Conservation (phyloP, 2,113 vertebrate species). For the Odontophorus gujanensis region DNA sequence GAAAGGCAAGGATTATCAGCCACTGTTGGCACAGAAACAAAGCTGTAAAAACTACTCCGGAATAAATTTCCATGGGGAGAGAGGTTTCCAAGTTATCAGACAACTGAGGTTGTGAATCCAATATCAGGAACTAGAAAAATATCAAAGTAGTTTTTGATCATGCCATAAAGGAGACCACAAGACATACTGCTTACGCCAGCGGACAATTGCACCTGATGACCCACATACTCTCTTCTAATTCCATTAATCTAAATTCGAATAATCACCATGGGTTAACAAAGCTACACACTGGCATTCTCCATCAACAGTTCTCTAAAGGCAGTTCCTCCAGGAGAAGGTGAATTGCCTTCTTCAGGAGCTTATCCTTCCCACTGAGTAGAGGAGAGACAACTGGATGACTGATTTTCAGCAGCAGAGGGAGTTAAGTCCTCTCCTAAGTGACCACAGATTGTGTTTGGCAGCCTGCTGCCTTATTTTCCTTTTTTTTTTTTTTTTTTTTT, state of each 20-base stretch:
- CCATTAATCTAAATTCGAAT: neutral
- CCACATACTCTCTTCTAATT: neutral
- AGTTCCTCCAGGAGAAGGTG: neutral
- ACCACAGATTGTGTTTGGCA: neutral
- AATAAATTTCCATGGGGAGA: neutral
- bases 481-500: neutral
- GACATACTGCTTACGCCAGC: neutral
- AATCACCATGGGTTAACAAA: neutral
- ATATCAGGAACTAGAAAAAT: neutral
- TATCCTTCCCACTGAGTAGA: neutral
- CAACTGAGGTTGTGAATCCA: neutral
- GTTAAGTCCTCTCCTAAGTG: neutral
- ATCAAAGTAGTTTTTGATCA: neutral
- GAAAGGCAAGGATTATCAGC: neutral
- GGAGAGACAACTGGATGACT: fast-evolving
- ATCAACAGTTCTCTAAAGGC: neutral
- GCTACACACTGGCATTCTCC: neutral
- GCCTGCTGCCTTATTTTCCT: neutral
- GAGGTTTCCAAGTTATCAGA: neutral
- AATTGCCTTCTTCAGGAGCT: neutral
- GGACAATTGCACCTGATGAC: neutral
- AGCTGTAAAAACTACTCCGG: neutral
- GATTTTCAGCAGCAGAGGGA: neutral
- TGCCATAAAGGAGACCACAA: neutral
- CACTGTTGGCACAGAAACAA: neutral